Conservation (phyloP, 2,113 vertebrate species). For the Gorsachius goisagi region DNA sequence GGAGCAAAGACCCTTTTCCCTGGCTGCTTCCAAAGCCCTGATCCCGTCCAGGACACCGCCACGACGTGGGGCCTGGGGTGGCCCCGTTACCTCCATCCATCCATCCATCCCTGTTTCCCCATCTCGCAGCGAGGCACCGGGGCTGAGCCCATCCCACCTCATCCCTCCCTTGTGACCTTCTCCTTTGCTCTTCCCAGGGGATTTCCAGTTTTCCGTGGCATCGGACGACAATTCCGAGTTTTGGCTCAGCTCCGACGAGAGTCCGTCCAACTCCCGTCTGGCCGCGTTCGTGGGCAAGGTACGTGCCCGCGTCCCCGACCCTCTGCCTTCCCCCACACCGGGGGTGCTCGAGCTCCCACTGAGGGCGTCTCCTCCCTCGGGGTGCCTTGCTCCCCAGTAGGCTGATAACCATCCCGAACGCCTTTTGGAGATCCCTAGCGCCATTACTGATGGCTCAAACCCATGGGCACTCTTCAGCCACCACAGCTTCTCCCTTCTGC, state of each 20-base stretch:
- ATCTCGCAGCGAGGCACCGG: rapidly evolving
- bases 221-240: slow-evolving; percentile 98
- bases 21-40: neutral
- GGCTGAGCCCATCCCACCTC: rapidly evolving
- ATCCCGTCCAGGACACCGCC: neutral
- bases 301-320: rapidly evolving
- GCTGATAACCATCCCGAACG: rapidly evolving
- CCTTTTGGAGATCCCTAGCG: neutral
- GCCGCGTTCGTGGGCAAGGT: slow-evolving; percentile 93
- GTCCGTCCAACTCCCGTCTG: slow-evolving; percentile 85
- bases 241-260: slow-evolving; percentile 93
- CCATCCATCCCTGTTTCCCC: neutral
- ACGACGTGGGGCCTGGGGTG: rapidly evolving
- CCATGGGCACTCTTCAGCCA: neutral
- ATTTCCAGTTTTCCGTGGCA: slow-evolving; percentile 96
- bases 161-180: neutral
- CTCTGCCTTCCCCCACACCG: rapidly evolving
- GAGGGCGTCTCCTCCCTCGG: neutral
- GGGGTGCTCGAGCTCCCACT: neutral
- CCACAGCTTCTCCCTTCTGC: neutral
- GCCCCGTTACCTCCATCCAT: rapidly evolving
- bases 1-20: neutral
- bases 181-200: slow-evolving; percentile 73
- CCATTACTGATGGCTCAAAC: rapidly evolving
- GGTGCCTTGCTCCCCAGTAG: neutral